Conservation (phyloP, 2,888 invertebrate species). For the Ochropleura plecta region DNA sequence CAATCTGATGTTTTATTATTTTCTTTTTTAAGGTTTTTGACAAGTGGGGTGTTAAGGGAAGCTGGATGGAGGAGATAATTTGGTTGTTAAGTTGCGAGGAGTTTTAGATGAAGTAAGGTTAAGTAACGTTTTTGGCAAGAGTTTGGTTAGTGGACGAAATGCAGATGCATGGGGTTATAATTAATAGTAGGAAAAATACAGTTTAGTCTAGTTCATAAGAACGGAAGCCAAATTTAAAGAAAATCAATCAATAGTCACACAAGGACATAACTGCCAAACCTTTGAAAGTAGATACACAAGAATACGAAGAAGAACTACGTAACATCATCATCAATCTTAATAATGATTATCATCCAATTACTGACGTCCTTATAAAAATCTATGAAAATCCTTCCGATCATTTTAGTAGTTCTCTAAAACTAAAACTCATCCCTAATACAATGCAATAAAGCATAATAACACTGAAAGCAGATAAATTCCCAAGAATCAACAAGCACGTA, state of each 20-base stretch:
- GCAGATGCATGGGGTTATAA: background rate
- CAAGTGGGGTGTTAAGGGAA: constrained; percentile 69
- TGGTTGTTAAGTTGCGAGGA: background rate
- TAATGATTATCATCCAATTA: background rate
- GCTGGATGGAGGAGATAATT: constrained; percentile 13
- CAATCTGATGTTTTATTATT: constrained; percentile 87
- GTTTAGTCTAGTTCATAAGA: background rate
- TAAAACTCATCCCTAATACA: background rate
- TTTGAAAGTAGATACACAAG: background rate
- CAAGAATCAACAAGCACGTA: constrained; percentile 26
- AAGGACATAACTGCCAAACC: background rate
- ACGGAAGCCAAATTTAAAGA: background rate
- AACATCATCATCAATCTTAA: background rate
- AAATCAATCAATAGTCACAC: background rate
- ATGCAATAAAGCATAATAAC: background rate
- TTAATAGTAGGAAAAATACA: background rate
- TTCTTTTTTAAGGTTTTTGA: constrained; percentile 85
- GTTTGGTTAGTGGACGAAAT: background rate
- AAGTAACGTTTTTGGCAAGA: background rate
- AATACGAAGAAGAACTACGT: background rate
- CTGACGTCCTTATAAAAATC: too few relatives aligned
- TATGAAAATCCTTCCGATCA: background rate
- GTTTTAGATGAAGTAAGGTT: background rate
- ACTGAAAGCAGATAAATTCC: constrained; percentile 10
- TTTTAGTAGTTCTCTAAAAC: background rate